These are phyloP conservation scores for Scortum barcoo DNA, from an alignment of 2,113 vertebrate genomes.

Conservation along the genomic window DNA sequence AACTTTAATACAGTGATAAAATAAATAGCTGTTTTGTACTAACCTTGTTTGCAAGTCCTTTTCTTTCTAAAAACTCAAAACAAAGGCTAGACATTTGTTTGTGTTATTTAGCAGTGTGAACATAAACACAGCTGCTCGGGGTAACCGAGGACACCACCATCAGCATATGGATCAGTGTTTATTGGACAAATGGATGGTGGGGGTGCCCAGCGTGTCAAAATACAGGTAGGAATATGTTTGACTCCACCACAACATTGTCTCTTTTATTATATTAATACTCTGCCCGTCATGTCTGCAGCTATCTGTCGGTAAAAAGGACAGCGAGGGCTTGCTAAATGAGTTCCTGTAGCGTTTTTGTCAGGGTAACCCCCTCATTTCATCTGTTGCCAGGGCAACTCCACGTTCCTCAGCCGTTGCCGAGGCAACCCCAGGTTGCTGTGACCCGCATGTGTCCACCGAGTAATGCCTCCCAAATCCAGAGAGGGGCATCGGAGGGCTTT, in stretches of 20 bases:
- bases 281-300: constrained; percentile 69
- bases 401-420: constrained; percentile 74
- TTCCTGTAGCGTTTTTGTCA: constrained; percentile 81
- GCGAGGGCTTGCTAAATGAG: constrained; percentile 75
- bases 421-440: constrained; percentile 81
- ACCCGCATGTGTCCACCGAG: constrained; percentile 72
- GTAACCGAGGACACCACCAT: neutral
- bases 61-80: constrained; percentile 19
- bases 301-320: constrained; percentile 78
- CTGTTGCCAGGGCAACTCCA: constrained; percentile 80
- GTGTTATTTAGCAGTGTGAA: neutral
- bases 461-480: constrained; percentile 81
- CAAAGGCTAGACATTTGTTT: constrained; percentile 19
- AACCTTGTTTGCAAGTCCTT: constrained; percentile 25
- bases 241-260: constrained; percentile 48
- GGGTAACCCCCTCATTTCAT: constrained; percentile 82
- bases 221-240: constrained; percentile 45
- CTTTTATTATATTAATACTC: constrained; percentile 53
- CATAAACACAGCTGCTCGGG: constrained; percentile 30
- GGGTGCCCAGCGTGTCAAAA: constrained; percentile 38
- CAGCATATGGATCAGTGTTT: constrained; percentile 28
- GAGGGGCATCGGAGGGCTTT: constrained; percentile 76
- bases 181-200: constrained; percentile 4
- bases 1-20: constrained; percentile 75
- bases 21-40: constrained; percentile 80